A percentile compares a stretch with the other conserved stretches of the same genome.
Evolutionary conservation across 2,888 invertebrate genomes (phyloP).

Genomic region (Drosophila cracens): DNA sequence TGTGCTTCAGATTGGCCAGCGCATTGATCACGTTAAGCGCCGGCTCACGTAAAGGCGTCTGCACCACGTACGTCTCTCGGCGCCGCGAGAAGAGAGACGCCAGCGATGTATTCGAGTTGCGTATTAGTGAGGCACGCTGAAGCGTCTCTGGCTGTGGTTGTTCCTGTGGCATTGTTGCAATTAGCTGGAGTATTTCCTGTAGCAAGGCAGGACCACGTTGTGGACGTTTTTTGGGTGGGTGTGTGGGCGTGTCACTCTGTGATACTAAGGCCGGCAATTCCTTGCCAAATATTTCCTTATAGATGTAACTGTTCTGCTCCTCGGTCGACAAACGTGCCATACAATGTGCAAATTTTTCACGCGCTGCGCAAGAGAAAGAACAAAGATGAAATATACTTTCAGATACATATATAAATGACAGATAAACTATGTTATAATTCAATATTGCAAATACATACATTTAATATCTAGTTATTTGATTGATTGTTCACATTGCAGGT

Average conservation of each 20-base stretch:
- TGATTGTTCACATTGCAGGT: not conserved
- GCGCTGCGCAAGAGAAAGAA: slow-evolving; percentile 63
- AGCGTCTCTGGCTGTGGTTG: slow-evolving; percentile 82
- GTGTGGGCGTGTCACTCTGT: slow-evolving; percentile 6
- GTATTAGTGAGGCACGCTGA: slow-evolving; percentile 82
- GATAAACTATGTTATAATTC: not conserved
- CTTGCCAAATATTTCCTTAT: slow-evolving; percentile 61
- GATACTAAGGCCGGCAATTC: slow-evolving; percentile 6
- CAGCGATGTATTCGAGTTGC: slow-evolving; percentile 82
- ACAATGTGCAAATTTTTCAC: slow-evolving; percentile 84
- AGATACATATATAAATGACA: not conserved
- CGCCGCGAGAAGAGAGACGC: slow-evolving; percentile 83
- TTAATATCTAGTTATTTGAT: not conserved
- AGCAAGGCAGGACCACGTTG: slow-evolving; percentile 89
- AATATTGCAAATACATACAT: too few species aligned
- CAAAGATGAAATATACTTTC: not conserved
- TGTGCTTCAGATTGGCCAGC: slow-evolving; percentile 86
- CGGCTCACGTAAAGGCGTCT: slow-evolving; percentile 86
- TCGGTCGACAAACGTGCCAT: slow-evolving; percentile 81
- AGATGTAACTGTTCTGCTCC: slow-evolving; percentile 70
- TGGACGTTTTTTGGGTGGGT: slow-evolving; percentile 84
- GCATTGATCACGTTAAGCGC: slow-evolving; percentile 88
- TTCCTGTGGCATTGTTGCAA: slow-evolving; percentile 86
- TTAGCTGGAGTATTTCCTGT: slow-evolving; percentile 89
- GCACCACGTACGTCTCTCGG: slow-evolving; percentile 86